phyloP scores from a whole-genome alignment of 2,888 invertebrate species.

The Rosalia funebris region DNA sequence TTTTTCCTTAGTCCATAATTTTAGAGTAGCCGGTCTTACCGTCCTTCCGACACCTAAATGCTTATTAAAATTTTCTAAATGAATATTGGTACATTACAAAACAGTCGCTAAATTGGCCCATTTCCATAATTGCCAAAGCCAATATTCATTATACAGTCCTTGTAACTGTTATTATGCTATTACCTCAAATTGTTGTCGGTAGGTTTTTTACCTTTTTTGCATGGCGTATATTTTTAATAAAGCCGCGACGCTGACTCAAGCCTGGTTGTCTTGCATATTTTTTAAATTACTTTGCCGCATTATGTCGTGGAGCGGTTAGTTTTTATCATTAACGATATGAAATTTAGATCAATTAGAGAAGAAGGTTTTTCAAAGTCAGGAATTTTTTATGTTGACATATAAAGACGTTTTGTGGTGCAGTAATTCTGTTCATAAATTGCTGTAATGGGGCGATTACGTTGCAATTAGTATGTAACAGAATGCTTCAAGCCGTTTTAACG shows the following conservation, averaged over 20 bases:
- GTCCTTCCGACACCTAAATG: constrained; percentile 16
- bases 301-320: constrained; percentile 32
- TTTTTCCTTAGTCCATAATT: constrained; percentile 11
- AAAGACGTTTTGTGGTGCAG: constrained; percentile 15
- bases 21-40: constrained; percentile 15
- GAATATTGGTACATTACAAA: constrained; percentile 26
- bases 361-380: constrained; percentile 28
- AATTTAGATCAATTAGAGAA: constrained; percentile 39
- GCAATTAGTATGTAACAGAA: constrained; percentile 16
- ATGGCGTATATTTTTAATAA: constrained; percentile 26
- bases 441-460: constrained; percentile 12
- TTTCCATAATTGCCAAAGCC: constrained; percentile 28
- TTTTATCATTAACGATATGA: constrained; percentile 38
- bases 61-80: constrained; percentile 23
- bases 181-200: constrained; percentile 42
- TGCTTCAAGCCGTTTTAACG: neutral
- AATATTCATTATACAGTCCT: constrained; percentile 27
- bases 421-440: constrained; percentile 13
- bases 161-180: constrained; percentile 30
- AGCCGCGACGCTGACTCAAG: constrained; percentile 25
- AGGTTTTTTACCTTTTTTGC: constrained; percentile 34
- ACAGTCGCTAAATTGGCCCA: constrained; percentile 24
- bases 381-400: constrained; percentile 28
- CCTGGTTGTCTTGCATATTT: constrained; percentile 23
- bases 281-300: constrained; percentile 28